phyloP scores from a whole-genome alignment of 2,888 invertebrate species.

The Rhimphoctona megacephalus region DNA sequence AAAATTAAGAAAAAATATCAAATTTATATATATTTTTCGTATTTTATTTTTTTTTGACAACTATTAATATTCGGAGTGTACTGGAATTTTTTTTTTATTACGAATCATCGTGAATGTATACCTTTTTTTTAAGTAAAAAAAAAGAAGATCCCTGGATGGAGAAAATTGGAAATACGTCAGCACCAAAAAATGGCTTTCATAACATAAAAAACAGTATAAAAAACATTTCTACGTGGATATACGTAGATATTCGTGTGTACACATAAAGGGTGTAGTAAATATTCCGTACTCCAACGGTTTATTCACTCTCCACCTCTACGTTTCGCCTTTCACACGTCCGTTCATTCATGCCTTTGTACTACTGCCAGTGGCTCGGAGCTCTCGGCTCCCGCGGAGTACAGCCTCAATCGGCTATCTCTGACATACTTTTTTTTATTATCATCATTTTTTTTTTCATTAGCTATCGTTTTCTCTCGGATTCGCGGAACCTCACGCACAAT shows the following conservation, averaged over 20 bases:
- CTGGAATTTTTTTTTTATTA: background rate
- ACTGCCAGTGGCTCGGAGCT: conserved; percentile 56
- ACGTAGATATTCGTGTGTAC: conserved; percentile 29
- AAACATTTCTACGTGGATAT: conserved; percentile 23
- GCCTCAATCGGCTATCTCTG: conserved; percentile 70
- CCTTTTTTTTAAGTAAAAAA: background rate
- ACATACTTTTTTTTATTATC: conserved; percentile 62
- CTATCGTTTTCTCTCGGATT: conserved; percentile 19
- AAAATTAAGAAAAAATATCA: background rate
- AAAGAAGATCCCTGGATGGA: background rate
- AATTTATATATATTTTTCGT: background rate
- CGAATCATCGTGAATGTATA: background rate
- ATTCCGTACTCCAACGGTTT: conserved; percentile 62
- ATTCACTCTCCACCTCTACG: conserved; percentile 61
- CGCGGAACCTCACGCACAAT: conserved; percentile 43
- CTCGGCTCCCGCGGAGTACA: conserved; percentile 47
- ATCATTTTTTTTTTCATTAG: conserved; percentile 35
- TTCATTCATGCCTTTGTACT: conserved; percentile 71
- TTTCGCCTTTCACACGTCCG: conserved; percentile 70
- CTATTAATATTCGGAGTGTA: background rate
- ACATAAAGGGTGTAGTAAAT: conserved; percentile 60
- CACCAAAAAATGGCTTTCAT: conserved; percentile 21
- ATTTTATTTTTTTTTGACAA: background rate
- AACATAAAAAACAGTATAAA: background rate
- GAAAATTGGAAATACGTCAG: conserved; percentile 34